phyloP scores from a whole-genome alignment of 2,888 invertebrate species.

The Metellina segmentata region DNA sequence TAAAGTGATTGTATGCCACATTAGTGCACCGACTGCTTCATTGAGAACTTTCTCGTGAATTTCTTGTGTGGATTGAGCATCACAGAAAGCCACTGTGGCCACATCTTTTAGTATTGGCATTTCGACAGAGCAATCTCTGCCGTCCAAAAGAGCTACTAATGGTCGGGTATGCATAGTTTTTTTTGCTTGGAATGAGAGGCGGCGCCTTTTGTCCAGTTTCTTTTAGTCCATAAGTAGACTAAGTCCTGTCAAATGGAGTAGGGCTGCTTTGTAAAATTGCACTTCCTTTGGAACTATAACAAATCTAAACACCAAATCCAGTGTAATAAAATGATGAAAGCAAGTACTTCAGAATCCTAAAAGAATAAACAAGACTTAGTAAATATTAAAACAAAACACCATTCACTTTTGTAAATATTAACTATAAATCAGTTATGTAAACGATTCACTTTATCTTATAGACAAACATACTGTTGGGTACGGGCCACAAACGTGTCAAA shows the following conservation, averaged over 20 bases:
- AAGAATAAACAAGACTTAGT: no score
- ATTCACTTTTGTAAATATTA: no score
- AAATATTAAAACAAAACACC: no score
- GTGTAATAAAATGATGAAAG: no score
- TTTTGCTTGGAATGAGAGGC: conserved; percentile 91
- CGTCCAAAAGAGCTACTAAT: conserved; percentile 98
- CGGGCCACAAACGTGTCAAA: no score
- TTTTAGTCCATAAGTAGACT: conserved; percentile 8
- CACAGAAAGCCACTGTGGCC: conserved; percentile 99
- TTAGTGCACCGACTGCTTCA: conserved; percentile 98
- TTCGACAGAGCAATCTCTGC: conserved; percentile 99
- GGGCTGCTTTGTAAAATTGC: not conserved
- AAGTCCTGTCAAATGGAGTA: conserved; percentile 1
- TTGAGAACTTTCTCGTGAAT: conserved; percentile 99
- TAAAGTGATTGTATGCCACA: conserved; percentile 99
- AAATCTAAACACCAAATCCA: no score
- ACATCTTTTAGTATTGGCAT: conserved; percentile 99
- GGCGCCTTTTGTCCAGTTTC: not conserved
- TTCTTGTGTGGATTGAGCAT: conserved; percentile 99
- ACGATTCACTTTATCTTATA: no score
- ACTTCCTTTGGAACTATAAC: no score
- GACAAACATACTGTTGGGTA: no score
- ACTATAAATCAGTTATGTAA: no score
- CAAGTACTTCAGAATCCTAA: no score
- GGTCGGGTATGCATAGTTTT: conserved; percentile 90